Conservation (phyloP, 2,888 invertebrate genomes). For the Cephus runcator region DNA sequence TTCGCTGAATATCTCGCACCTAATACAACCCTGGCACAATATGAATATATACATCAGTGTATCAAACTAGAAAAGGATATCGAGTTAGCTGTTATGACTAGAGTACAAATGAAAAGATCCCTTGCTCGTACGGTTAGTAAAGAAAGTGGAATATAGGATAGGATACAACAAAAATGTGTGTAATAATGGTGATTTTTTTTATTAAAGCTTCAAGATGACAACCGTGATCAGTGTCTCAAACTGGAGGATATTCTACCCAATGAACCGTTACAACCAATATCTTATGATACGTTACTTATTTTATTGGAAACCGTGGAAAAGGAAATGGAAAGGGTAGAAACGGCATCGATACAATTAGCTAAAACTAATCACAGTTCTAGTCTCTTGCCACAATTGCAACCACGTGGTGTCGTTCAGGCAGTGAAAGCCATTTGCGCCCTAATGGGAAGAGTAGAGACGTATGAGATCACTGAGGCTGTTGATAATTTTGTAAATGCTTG, state of each 20-base stretch:
- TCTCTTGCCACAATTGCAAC: conserved; percentile 68
- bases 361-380: conserved; percentile 57
- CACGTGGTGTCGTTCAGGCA: conserved; percentile 85
- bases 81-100: conserved; percentile 69
- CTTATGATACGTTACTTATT: conserved; percentile 86
- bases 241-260: conserved; percentile 84
- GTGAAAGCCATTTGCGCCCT: conserved; percentile 93
- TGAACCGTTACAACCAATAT: conserved; percentile 78
- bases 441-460: conserved; percentile 88
- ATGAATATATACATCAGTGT: conserved; percentile 93
- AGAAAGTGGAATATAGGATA: not conserved
- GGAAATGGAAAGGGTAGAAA: conserved; percentile 81
- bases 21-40: conserved; percentile 85
- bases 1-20: conserved; percentile 89
- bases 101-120: conserved; percentile 74
- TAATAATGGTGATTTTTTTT: conserved; percentile 21
- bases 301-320: conserved; percentile 85
- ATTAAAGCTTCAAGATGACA: conserved; percentile 79
- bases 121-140: conserved; percentile 79
- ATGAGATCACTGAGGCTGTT: conserved; percentile 84
- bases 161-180: conserved; percentile 7
- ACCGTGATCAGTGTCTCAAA: conserved; percentile 77
- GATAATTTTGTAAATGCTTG: conserved; percentile 73
- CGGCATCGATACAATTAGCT: conserved; percentile 68
- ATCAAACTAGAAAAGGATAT: conserved; percentile 93